A percentile compares a stretch with the other conserved stretches of the same genome.
Conservation (phyloP, 2,888 invertebrate species). For the Hypomecis atomaria region DNA sequence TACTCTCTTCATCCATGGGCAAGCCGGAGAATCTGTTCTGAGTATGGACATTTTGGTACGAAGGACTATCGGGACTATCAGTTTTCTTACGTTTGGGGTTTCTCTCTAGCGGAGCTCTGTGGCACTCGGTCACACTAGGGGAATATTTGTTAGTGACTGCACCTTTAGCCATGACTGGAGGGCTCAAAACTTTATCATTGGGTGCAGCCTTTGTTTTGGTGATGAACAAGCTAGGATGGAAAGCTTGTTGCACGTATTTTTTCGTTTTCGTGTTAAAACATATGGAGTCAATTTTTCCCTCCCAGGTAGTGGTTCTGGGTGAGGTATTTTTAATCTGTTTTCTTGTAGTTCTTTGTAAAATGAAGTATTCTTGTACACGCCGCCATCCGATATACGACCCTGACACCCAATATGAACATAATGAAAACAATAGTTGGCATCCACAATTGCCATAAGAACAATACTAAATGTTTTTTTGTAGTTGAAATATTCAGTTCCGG, state of each 20-base stretch:
- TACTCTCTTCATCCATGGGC: not conserved
- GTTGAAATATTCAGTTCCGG: too few species aligned
- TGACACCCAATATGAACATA: too few species aligned
- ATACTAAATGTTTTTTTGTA: too few species aligned
- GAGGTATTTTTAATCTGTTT: too few species aligned
- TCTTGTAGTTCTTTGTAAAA: too few species aligned
- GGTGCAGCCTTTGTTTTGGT: conserved; percentile 25
- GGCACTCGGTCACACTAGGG: not conserved
- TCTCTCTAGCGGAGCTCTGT: not conserved
- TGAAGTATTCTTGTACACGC: too few species aligned
- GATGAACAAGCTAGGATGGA: conserved; percentile 35
- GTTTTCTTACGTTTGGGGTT: not conserved
- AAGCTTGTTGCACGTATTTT: conserved; percentile 33
- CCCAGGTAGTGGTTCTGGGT: too few species aligned
- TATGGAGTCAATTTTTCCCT: too few species aligned
- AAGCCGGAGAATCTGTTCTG: not conserved
- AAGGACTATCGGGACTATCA: not conserved
- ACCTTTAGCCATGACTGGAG: not conserved
- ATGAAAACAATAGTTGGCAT: too few species aligned
- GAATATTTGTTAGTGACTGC: not conserved
- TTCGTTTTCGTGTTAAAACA: too few species aligned
- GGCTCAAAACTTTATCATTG: not conserved
- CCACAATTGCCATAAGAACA: too few species aligned
- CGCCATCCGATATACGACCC: too few species aligned
- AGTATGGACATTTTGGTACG: conserved; percentile 1